Conservation (phyloP, 2,888 invertebrate species). For the Ennomos fuscantarius region DNA sequence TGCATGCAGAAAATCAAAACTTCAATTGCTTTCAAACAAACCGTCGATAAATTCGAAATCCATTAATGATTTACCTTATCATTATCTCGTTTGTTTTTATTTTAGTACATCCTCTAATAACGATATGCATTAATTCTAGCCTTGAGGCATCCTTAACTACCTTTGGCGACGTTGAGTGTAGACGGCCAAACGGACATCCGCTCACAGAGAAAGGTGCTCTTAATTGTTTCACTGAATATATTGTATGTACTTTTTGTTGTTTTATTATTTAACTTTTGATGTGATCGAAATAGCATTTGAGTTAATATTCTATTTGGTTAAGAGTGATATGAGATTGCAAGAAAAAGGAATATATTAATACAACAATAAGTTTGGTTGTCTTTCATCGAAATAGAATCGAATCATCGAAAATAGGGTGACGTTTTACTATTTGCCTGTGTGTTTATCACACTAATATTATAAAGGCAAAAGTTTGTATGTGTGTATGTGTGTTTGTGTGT, state of each 20-base stretch:
- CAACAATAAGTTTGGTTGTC: too few species aligned
- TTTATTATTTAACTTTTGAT: conserved; percentile 6
- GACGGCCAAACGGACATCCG: conserved; percentile 62
- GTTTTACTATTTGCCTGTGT: too few species aligned
- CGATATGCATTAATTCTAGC: conserved; percentile 49
- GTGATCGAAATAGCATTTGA: too few species aligned
- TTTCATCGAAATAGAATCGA: too few species aligned
- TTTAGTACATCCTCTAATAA: conserved; percentile 41
- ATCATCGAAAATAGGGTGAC: too few species aligned
- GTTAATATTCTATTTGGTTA: too few species aligned
- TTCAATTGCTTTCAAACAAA: background rate
- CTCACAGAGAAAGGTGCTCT: conserved; percentile 59
- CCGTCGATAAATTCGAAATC: conserved; percentile 21
- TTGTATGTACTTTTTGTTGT: conserved; percentile 9
- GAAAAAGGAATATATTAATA: too few species aligned
- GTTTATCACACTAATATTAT: too few species aligned
- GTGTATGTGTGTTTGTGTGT: too few species aligned
- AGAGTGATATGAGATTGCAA: too few species aligned
- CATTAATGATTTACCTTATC: conserved; percentile 35
- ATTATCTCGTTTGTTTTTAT: conserved; percentile 44
- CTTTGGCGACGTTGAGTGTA: conserved; percentile 48
- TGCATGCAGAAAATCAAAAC: too few species aligned
- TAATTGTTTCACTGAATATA: conserved; percentile 60
- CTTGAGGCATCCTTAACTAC: conserved; percentile 61
- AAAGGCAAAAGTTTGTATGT: too few species aligned